Base-by-base conservation (phyloP, 2,888 invertebrate species). In the Prosapia bicincta region DNA sequence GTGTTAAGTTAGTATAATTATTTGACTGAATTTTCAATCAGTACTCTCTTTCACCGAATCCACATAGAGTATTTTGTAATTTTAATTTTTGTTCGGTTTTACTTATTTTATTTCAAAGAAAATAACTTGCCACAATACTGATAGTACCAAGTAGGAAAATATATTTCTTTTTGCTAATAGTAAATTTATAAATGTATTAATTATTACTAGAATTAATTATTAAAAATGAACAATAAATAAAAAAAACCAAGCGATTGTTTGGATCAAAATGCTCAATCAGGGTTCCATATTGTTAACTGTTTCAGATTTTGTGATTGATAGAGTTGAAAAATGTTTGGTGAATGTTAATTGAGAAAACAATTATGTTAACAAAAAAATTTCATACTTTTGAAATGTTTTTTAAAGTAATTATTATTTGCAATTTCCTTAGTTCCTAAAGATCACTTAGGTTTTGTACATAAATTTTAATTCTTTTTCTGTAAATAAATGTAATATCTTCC, bases 21-120 rank as follows among this genome's bases (percentile, higher is more conserved):
- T 38, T 38, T 13, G 38, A 38, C 38, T 38, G 38, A 38, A 38
- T 6, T 38, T 38, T 38, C 38, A 38, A 38, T 38, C 38, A 38
- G 38, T 38, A 69, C 69, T 54, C 24, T 20, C 54, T 65, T 69
- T 74, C 43, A 38, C 32, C 68, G 67, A 68, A 30, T 30, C 9
- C 30, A 30, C 5, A 6, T 30, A 30, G n/a, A n/a, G 9, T 30
- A 30, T 26, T 74, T 69, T 54, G 74, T 74, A 69, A 43, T 69
- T 69, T 72, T 69, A 69, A 74, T 67, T 67, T 73, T 26, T 74
- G 69, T 74, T 43, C 69, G 38, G 10, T 74, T 38, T 73, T 66
- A 67, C 67, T 73, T 69, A 54, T 73, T 67, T 28, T 20, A 69
- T 26, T 54, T 74, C 66, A n/a, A 32, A 66, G 26, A 13, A 38